A percentile compares a stretch with the other conserved stretches of the same genome.
Evolutionary conservation across 1,140 invertebrate species (phyloP).

Genomic region (Galleria mellonella): DNA sequence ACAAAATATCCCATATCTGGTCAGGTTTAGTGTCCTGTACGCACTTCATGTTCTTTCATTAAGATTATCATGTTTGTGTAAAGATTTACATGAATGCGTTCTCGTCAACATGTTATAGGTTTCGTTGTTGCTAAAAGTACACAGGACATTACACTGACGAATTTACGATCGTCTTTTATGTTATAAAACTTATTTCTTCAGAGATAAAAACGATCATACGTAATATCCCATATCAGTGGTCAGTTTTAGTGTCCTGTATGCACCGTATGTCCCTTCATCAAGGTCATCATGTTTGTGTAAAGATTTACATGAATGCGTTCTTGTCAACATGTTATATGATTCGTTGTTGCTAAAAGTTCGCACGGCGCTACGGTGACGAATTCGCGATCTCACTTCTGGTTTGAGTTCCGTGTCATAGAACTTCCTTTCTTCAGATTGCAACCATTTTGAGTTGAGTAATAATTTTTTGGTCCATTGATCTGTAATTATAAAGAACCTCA

Average conservation of each 20-base stretch:
- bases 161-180: constrained; percentile 27
- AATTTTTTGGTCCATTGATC: constrained; percentile 67
- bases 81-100: constrained; percentile 47
- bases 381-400: constrained; percentile 27
- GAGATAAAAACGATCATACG: constrained; percentile 10
- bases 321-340: constrained; percentile 53
- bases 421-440: constrained; percentile 46
- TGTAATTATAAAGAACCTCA: constrained; percentile 22
- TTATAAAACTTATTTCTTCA: too few relatives aligned
- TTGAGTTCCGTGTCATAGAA: constrained; percentile 55
- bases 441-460: constrained; percentile 53
- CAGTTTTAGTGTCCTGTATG: constrained; percentile 53
- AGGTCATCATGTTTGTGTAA: constrained; percentile 41
- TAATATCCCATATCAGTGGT: constrained; percentile 32
- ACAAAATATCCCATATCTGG: constrained; percentile 34
- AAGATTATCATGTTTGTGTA: constrained; percentile 39
- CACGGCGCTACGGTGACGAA: constrained; percentile 33
- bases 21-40: constrained; percentile 50
- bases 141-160: constrained; percentile 32
- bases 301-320: constrained; percentile 52
- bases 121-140: constrained; percentile 28
- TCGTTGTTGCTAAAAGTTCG: constrained; percentile 30
- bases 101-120: constrained; percentile 56
- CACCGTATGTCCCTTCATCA: constrained; percentile 49
- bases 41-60: constrained; percentile 51